Evolutionary conservation across 2,888 invertebrate species (phyloP), one percentile per base, ranked within the genome.

Genomic region (Eupsilia transversa): DNA sequence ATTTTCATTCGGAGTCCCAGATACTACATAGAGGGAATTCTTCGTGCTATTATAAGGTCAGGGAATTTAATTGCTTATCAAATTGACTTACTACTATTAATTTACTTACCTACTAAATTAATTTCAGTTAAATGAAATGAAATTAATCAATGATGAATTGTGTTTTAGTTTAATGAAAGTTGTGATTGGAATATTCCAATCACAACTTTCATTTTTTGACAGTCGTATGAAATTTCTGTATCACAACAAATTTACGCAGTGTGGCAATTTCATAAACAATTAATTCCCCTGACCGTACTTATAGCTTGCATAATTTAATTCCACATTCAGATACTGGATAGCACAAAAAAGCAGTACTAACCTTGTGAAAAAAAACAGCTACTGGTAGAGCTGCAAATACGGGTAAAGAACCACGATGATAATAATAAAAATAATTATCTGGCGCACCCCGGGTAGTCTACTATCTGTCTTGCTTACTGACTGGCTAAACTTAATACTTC

Each of bases 1-100:
- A 74, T 84, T 78, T 73, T 72, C 57, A 66, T 38, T 57, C 61
- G 57, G 49, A 56, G 68, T 61, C 35, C 35, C 66, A 56, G 46
- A 20, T 59, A 54, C 20, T 41, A n/a, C n/a, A 23, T 27, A 17
- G 20, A 27, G 20, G 41, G 10, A 61, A n/a, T 38, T 4, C 3
- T 23, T 46, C 20, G 20, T 20, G 23, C 20, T 23, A 46, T 23
- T 23, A 9, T 46, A 17, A n/a, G n/a, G 7, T 46, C 7, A 23
- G 46, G 23, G 46, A 46, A 46, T 23, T 46, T 46, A 46, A 46
- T 46, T 46, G 20, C 5, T 20, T 6, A 6, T 43, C 6, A 43
- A 43, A 43, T 43, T 43, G 5, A 46, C 46, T n/a, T n/a, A n/a
- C n/a, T n/a, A n/a, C n/a, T n/a, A n/a, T n/a, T n/a, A n/a, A n/a